phyloP scores from a whole-genome alignment of 2,113 vertebrate species.

The Psammodynastes pulverulentus region DNA sequence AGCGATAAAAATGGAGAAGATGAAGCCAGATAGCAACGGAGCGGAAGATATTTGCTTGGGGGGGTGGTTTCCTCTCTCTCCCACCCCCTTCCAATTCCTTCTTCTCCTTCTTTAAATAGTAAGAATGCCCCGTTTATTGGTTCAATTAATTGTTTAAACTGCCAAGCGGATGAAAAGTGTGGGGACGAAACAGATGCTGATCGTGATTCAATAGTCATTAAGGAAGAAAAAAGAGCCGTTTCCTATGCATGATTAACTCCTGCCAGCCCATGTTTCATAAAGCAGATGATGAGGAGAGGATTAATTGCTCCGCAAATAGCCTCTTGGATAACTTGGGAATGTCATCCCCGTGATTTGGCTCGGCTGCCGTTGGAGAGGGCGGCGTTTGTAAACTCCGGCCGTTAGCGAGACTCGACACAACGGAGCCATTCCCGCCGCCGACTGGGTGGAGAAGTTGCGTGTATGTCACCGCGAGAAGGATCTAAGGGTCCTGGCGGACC shows the following conservation, averaged over 20 bases:
- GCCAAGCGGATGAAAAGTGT: conserved; percentile 58
- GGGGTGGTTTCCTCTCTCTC: background rate
- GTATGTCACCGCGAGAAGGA: no score
- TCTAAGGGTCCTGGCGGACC: no score
- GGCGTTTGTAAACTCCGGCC: background rate
- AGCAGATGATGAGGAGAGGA: conserved; percentile 70
- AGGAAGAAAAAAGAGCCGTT: conserved; percentile 66
- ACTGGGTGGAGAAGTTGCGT: no score
- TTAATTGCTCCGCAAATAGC: conserved; percentile 59
- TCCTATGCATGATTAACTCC: conserved; percentile 72
- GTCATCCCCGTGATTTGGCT: background rate
- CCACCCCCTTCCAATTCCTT: accelerated
- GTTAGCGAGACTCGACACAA: background rate
- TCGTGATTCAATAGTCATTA: conserved; percentile 68
- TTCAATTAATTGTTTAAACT: conserved; percentile 65
- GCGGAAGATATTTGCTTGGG: conserved; percentile 10
- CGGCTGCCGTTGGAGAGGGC: background rate
- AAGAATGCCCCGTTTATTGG: conserved; percentile 57
- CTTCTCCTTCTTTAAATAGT: background rate
- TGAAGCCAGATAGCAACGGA: background rate
- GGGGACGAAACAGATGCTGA: conserved; percentile 67
- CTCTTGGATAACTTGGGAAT: conserved; percentile 22
- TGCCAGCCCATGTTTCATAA: conserved; percentile 66
- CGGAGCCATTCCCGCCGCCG: background rate
- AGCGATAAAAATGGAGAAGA: background rate